Conservation (phyloP, 1,140 invertebrate genomes). For the Saccostrea echinata region DNA sequence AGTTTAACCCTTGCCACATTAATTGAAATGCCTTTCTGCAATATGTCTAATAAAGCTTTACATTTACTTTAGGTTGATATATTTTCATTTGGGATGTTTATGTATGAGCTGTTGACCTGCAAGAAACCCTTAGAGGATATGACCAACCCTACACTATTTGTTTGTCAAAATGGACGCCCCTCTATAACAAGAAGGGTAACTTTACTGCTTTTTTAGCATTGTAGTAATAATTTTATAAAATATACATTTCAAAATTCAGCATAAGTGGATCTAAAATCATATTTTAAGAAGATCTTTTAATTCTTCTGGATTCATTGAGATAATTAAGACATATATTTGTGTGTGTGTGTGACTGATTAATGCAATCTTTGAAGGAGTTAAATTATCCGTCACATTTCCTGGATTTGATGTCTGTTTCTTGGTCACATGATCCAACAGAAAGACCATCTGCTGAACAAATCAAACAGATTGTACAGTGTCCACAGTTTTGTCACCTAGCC, state of each 20-base stretch:
- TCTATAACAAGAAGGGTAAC: constrained; percentile 89
- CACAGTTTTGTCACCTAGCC: constrained; percentile 93
- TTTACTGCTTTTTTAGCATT: neutral
- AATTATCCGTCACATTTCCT: constrained; percentile 94
- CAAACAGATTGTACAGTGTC: constrained; percentile 93
- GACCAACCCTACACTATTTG: constrained; percentile 90
- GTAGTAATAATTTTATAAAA: neutral
- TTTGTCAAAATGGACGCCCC: constrained; percentile 95
- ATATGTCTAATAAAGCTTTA: neutral
- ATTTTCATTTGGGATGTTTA: constrained; percentile 99
- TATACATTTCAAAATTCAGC: neutral
- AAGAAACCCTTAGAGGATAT: constrained; percentile 94
- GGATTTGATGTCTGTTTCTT: constrained; percentile 97
- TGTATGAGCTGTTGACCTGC: constrained; percentile 96
- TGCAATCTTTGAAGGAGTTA: constrained; percentile 76
- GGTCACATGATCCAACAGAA: constrained; percentile 92
- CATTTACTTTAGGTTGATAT: constrained; percentile 89
- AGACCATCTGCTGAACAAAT: constrained; percentile 96
- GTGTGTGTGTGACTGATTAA: neutral
- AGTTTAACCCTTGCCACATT: too few species aligned
- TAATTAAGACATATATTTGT: too few species aligned
- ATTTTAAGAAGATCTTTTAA: neutral
- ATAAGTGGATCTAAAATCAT: neutral
- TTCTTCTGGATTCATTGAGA: neutral
- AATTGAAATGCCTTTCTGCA: neutral